Evolutionary conservation across 1,140 invertebrate species (phyloP).

Genomic region (Panagrolaimus sp.): DNA sequence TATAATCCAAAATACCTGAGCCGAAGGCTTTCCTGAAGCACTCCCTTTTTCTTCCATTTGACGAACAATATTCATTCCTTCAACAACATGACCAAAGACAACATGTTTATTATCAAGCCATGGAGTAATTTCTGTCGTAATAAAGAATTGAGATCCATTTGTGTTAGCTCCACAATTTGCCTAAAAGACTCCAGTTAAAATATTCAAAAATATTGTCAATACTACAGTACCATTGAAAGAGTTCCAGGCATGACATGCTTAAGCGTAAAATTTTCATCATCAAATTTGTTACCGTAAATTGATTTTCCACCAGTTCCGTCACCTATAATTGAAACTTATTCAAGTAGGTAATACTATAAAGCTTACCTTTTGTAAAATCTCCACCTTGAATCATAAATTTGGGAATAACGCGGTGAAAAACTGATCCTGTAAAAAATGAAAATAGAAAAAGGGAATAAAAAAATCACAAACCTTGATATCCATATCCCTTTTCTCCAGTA

Average conservation of each 20-base stretch:
- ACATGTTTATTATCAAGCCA: slow-evolving; percentile 82
- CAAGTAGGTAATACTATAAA: too few relatives aligned
- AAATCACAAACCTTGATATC: slow-evolving; percentile 25
- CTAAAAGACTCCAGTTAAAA: too few relatives aligned
- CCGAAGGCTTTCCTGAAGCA: slow-evolving; percentile 67
- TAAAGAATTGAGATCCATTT: slow-evolving; percentile 92
- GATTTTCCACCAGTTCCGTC: slow-evolving; percentile 92
- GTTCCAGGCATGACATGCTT: slow-evolving; percentile 83
- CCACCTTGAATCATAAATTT: slow-evolving; percentile 88
- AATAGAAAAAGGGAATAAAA: too few relatives aligned
- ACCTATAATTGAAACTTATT: too few relatives aligned
- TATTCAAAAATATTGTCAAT: too few relatives aligned
- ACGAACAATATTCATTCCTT: slow-evolving; percentile 87
- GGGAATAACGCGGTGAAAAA: slow-evolving; percentile 77
- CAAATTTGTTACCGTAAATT: slow-evolving; percentile 90
- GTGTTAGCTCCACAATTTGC: slow-evolving; percentile 87
- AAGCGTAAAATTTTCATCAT: slow-evolving; percentile 71
- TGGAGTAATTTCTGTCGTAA: slow-evolving; percentile 69
- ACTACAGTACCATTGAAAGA: slow-evolving; percentile 88
- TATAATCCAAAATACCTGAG: slow-evolving; percentile 7
- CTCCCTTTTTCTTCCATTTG: slow-evolving; percentile 72
- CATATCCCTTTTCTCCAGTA: slow-evolving; percentile 61
- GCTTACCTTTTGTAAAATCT: slow-evolving; percentile 50
- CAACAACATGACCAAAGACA: slow-evolving; percentile 87
- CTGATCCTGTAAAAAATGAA: slow-evolving; percentile 15